These are phyloP conservation scores for Spermophilus dauricus DNA, from an alignment of 2,113 vertebrate species.

Conservation along the genomic window DNA sequence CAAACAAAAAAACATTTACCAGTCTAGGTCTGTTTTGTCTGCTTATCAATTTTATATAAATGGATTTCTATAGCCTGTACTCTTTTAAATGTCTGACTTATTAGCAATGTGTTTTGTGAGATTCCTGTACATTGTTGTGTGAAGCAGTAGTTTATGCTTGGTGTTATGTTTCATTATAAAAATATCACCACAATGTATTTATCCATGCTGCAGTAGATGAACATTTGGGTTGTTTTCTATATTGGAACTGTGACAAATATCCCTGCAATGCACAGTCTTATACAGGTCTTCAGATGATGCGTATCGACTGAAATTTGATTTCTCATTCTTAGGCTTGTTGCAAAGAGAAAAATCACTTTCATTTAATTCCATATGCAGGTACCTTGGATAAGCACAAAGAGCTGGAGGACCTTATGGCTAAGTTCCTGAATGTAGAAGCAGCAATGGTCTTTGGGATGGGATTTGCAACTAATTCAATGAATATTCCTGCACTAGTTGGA, in stretches of 20 bases:
- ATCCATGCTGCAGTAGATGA: background rate
- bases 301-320: background rate
- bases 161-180: background rate
- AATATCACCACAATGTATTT: background rate
- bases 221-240: slow-evolving; percentile 11
- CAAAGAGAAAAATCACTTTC: background rate
- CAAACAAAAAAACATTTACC: background rate
- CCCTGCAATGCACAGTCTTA: background rate
- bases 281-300: background rate
- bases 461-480: slow-evolving; percentile 97
- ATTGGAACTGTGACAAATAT: background rate
- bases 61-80: background rate
- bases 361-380: slow-evolving; percentile 87
- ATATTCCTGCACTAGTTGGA: slow-evolving; percentile 96
- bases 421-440: slow-evolving; percentile 93
- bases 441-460: slow-evolving; percentile 96
- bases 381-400: slow-evolving; percentile 93
- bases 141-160: background rate
- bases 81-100: background rate
- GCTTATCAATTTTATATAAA: background rate
- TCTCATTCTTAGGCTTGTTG: background rate
- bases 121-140: background rate
- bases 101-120: background rate
- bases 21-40: background rate
- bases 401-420: slow-evolving; percentile 93